A percentile compares a stretch with the other conserved stretches of the same genome.
Evolutionary conservation across 2,113 vertebrate species (phyloP).

Genomic region (Dendropsophus ebraccatus): DNA sequence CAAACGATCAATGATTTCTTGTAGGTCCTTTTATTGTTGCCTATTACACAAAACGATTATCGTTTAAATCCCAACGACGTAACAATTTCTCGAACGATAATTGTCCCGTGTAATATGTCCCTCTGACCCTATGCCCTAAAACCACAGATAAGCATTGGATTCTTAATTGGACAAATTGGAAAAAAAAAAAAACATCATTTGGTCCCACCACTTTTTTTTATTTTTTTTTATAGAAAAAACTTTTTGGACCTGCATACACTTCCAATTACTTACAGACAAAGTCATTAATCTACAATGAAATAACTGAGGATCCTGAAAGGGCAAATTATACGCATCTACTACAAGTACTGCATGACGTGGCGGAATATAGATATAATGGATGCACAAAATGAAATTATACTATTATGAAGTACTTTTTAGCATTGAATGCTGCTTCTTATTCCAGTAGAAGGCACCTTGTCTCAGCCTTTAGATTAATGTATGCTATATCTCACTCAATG

Average conservation of each 20-base stretch:
- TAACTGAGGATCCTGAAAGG: neutral
- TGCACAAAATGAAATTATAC: conserved; percentile 13
- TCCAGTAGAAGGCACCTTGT: conserved; percentile 29
- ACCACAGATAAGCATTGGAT: no score
- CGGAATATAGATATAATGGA: neutral
- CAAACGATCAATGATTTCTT: no score
- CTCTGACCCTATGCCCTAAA: no score
- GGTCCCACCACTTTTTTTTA: no score
- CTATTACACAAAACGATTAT: no score
- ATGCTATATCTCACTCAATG: conserved; percentile 28
- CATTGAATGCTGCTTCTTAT: neutral
- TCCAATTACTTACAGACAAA: no score
- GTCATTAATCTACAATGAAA: neutral
- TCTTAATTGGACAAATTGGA: no score
- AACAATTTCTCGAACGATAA: no score
- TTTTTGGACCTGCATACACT: neutral
- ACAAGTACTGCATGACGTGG: neutral
- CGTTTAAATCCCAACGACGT: no score
- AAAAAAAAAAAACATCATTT: no score
- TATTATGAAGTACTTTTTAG: conserved; percentile 4
- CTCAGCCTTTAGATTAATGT: conserved; percentile 32
- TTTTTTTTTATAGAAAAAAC: neutral
- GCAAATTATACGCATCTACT: neutral
- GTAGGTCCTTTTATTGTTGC: no score
- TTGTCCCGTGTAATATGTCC: no score